These are phyloP conservation scores for Platyrinchus mystaceus DNA, from an alignment of 2,797 vertebrate species.

Conservation along the genomic window DNA sequence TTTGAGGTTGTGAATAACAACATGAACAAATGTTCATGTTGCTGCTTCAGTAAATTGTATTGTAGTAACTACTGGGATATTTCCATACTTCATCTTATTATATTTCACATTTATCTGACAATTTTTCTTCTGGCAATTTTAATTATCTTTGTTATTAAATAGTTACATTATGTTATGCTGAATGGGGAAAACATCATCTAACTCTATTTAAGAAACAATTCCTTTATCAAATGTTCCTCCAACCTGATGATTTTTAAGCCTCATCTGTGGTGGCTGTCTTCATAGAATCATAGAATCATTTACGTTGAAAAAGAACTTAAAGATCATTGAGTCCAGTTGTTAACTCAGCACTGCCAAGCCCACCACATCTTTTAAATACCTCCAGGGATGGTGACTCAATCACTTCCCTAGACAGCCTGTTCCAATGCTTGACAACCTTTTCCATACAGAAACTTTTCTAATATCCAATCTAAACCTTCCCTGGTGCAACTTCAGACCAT, in stretches of 20 bases:
- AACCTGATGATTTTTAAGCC: not conserved
- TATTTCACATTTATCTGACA: not conserved
- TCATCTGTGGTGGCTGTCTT: not conserved
- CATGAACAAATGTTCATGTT: not conserved
- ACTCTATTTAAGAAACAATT: not conserved
- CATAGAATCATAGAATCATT: not conserved
- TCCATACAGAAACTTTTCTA: not conserved
- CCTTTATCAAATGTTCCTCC: not conserved
- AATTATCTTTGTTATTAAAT: slow-evolving; percentile 36
- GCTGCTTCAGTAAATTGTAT: not conserved
- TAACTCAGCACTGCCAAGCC: not conserved
- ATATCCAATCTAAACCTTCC: not conserved
- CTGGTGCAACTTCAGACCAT: not conserved
- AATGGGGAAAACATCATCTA: not conserved
- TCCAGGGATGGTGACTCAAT: not conserved
- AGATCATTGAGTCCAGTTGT: not conserved
- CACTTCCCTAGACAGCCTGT: not conserved
- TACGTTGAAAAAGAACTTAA: not conserved
- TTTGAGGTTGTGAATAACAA: not conserved
- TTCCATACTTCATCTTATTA: not conserved
- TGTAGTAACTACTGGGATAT: not conserved
- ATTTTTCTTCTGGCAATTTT: slow-evolving; percentile 6
- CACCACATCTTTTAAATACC: not conserved
- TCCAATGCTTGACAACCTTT: not conserved
- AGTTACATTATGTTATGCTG: not conserved